These are phyloP conservation scores for Geococcyx californianus DNA, from an alignment of 2,113 vertebrate species.

Conservation along the genomic window DNA sequence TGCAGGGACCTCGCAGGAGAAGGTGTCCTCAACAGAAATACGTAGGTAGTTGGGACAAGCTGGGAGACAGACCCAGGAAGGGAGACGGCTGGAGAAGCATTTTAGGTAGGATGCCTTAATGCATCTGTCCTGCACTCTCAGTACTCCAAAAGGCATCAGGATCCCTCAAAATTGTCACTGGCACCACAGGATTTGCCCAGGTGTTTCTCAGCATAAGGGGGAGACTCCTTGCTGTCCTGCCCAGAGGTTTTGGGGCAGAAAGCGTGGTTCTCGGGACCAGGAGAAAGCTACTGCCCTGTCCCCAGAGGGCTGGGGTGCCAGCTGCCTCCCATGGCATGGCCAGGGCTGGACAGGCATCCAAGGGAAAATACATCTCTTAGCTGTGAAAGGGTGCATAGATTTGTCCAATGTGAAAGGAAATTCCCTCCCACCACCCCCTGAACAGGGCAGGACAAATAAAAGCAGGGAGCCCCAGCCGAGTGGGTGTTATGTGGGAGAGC, in stretches of 20 bases:
- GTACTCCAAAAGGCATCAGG: accelerated
- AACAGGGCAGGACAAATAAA: neutral
- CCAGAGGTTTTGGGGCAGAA: neutral
- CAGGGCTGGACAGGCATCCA: neutral
- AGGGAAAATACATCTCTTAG: neutral
- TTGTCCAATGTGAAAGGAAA: neutral
- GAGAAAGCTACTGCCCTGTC: neutral
- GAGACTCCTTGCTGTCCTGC: neutral
- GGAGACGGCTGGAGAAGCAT: neutral
- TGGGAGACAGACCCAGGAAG: neutral
- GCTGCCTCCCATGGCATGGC: neutral
- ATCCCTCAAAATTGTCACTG: neutral
- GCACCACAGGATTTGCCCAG: accelerated
- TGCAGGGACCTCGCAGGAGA: neutral
- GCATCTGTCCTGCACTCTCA: neutral
- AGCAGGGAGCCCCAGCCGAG: neutral
- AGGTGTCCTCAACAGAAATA: neutral
- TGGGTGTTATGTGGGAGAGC: conserved; percentile 45
- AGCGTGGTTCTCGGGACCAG: neutral
- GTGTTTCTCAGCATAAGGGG: neutral
- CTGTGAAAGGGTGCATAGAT: neutral
- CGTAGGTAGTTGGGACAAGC: neutral
- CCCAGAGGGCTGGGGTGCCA: accelerated
- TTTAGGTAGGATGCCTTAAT: neutral
- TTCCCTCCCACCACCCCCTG: neutral